Percentiles rank a stretch among this genome's conserved stretches.
Evolutionary conservation across 2,888 invertebrate species (phyloP).

Genomic region (Lasioglossum malachurum): DNA sequence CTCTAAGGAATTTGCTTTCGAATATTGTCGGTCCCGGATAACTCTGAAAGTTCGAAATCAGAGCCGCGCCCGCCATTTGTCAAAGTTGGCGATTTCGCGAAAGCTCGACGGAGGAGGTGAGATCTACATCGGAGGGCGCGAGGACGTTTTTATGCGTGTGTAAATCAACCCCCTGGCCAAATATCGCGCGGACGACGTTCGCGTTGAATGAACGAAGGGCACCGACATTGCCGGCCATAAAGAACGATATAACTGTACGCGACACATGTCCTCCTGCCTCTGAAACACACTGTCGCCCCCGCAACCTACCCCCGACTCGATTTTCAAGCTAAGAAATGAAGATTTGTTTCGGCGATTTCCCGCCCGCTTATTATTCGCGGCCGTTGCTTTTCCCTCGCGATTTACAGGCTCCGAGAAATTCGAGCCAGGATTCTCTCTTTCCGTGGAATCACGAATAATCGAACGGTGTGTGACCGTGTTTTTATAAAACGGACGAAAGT

Average conservation of each 20-base stretch:
- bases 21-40: background rate
- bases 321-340: conserved; percentile 76
- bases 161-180: conserved; percentile 82
- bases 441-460: background rate
- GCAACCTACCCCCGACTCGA: conserved; percentile 38
- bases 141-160: conserved; percentile 79
- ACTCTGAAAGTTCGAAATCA: background rate
- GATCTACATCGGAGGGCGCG: conserved; percentile 40
- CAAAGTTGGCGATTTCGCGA: conserved; percentile 26
- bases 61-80: conserved; percentile 20
- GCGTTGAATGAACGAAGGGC: conserved; percentile 70
- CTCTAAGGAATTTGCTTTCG: no score
- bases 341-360: conserved; percentile 78
- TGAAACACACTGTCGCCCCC: conserved; percentile 61
- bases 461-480: conserved; percentile 3
- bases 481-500: background rate
- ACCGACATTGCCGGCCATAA: conserved; percentile 78
- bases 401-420: conserved; percentile 42
- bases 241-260: conserved; percentile 84
- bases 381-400: conserved; percentile 21
- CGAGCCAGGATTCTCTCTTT: background rate
- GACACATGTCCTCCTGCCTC: conserved; percentile 83
- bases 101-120: conserved; percentile 46
- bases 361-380: conserved; percentile 20
- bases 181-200: conserved; percentile 78